Base-by-base conservation (phyloP, 2,113 vertebrate species). In the Myiopsitta monachus region DNA sequence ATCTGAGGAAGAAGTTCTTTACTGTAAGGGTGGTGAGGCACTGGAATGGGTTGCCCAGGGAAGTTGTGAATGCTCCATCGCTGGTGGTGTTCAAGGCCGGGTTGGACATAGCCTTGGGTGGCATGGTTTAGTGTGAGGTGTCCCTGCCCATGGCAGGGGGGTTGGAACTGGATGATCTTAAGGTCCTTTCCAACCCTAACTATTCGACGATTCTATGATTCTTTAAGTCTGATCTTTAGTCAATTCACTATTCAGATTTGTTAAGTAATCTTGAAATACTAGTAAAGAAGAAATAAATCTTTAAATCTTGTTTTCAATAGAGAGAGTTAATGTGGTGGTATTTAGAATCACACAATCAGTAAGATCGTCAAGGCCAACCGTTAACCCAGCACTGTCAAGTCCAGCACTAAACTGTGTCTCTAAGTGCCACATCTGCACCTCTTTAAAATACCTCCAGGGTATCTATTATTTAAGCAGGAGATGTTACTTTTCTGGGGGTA, bases 291-390 rank as follows among this genome's bases (percentile, higher is more conserved):
- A 87, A 78, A 73, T 5, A 13, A 38, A 4, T n/a, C 28, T 82
- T 79, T 19, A 68, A 72, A 17, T 15, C 1, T 76, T 49, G 3
- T 49, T 69, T 87, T 62, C 27, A 51, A 10, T 23, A 15, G 2
- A 15, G 18, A 3, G 15, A 64, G 17, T 23, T 54, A 26, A 17
- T 28, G 10, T 62, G 33, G 6, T 41, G 33, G 1, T 64, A 19
- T 38, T 96, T 30, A 52, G n/a, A 47, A 9, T 41, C 27, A 30
- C 1, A 43, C 33, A n/a, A 61, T 36, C 11, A 0, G 46, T 38
- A 47, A 67, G 66, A 26, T 7, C 46, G 47, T n/a, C 0, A 0
- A 47, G 38, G 14, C 47, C 69, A 26, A 17, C 62, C 0, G 0
- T 6, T 15, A n/a, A 57, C 46, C 44, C 14, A 26, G 8, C 23